Percentiles rank a stretch among this genome's conserved stretches.
These are phyloP conservation scores for Aplocera efformata DNA, from an alignment of 2,888 invertebrate species.

Conservation along the genomic window DNA sequence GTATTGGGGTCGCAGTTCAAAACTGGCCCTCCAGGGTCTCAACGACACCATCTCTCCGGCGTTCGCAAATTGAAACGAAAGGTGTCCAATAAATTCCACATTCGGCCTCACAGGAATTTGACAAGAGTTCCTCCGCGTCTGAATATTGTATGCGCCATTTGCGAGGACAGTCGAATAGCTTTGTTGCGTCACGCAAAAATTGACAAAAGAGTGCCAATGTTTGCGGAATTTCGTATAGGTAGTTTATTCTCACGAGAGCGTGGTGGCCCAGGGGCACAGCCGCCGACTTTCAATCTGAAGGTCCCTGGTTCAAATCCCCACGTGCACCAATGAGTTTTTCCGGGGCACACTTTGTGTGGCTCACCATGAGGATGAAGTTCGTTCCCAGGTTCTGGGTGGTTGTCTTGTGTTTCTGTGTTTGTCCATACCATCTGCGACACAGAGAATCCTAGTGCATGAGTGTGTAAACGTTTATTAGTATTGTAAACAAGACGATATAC, in stretches of 20 bases:
- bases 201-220: conserved; percentile 1
- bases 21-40: conserved; percentile 5
- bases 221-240: neutral
- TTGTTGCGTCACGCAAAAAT: conserved; percentile 1
- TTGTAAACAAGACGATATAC: too few species aligned
- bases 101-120: conserved; percentile 53
- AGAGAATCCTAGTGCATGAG: too few species aligned
- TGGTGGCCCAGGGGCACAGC: too few species aligned
- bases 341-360: too few species aligned
- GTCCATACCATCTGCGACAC: too few species aligned
- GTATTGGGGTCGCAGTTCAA: conserved; percentile 3
- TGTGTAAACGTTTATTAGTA: too few species aligned
- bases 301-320: too few species aligned
- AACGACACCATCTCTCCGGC: conserved; percentile 51
- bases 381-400: too few species aligned
- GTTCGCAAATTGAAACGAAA: conserved; percentile 71
- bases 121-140: conserved; percentile 47
- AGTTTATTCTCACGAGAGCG: neutral
- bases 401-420: too few species aligned
- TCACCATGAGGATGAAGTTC: too few species aligned
- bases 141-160: conserved; percentile 58
- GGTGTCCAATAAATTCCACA: conserved; percentile 68
- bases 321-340: too few species aligned
- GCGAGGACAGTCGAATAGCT: conserved; percentile 12
- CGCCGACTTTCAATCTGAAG: too few species aligned